Evolutionary conservation across 2,797 vertebrate genomes (phyloP), one percentile per base, ranked within the genome.

Genomic region (Parauchenoglanis punctatus): DNA sequence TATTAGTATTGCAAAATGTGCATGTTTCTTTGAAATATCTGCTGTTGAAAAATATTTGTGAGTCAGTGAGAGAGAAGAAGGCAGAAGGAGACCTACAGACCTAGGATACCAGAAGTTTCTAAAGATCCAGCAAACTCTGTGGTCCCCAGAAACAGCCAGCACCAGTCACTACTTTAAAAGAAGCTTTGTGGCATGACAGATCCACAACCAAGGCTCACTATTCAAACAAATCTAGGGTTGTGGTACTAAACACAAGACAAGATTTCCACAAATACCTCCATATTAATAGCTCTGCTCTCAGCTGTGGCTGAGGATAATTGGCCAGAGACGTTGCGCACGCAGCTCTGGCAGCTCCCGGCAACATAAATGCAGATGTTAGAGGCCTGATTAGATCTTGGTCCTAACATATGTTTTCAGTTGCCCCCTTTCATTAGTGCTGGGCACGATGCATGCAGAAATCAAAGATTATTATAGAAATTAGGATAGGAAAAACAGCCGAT

Each of bases 381-480:
- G 84, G 88, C 92, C 91, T 95, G 95, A 98, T 97, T 97, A 95
- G 96, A 96, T 93, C 91, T 93, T 85, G 91, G 93, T 93, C 88
- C 72, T 94, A 96, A 96, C 94, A 89, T 90, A 95, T 97, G 96
- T 97, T 95, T 95, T 96, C 93, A 87, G 94, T 94, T 95, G 94
- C 95, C 95, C 94, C 92, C 93, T 97, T 97, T 97, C 96, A 98
- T 97, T 97, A 98, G 96, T 97, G 92, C 92, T 90, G 93, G 95
- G 94, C 94, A 94, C 95, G 93, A 93, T 92, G 95, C 94, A 96
- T 93, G 94, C 94, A 94, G 94, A 95, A 97, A 95, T 96, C 94
- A 94, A 96, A 97, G 97, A 97, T 97, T 97, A 97, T 97, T 97
- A 94, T 86, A 95, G 96, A 96, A 98, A 98, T 97, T 97, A 97